Conservation (phyloP, 2,888 invertebrate genomes). For the Brachylomia viminalis region DNA sequence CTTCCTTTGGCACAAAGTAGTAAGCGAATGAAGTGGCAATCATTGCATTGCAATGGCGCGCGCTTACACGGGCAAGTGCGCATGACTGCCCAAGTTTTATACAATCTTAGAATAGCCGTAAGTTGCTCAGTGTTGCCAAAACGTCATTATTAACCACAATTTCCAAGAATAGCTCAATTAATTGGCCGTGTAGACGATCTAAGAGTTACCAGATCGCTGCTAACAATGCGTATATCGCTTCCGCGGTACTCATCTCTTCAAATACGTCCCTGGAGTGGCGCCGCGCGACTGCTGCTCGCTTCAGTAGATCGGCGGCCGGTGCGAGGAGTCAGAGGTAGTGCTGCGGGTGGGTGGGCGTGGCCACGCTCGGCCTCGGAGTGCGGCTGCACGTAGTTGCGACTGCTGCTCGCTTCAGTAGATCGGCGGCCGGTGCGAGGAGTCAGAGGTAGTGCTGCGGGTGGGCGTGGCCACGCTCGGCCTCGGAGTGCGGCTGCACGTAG, state of each 20-base stretch:
- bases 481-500: too few relatives aligned
- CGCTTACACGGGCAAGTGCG: neutral
- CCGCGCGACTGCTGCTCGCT: neutral
- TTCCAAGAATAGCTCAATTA: neutral
- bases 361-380: constrained; percentile 41
- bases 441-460: too few relatives aligned
- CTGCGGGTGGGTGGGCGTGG: neutral
- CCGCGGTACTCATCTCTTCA: too few relatives aligned
- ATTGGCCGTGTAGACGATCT: neutral
- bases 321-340: neutral
- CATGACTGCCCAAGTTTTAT: neutral
- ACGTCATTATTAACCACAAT: neutral
- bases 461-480: too few relatives aligned
- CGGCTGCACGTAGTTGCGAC: constrained; percentile 84
- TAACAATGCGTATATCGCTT: neutral
- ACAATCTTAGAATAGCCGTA: neutral
- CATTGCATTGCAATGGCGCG: neutral
- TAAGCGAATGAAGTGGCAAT: neutral
- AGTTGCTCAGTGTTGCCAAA: neutral
- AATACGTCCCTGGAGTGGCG: neutral
- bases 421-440: too few relatives aligned
- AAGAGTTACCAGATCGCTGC: neutral
- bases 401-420: too few relatives aligned
- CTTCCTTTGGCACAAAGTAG: constrained; percentile 9
- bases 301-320: neutral